Evolutionary conservation across 2,113 vertebrate species (phyloP), one percentile per base, ranked within the genome.

Genomic region (Alligator sinensis): DNA sequence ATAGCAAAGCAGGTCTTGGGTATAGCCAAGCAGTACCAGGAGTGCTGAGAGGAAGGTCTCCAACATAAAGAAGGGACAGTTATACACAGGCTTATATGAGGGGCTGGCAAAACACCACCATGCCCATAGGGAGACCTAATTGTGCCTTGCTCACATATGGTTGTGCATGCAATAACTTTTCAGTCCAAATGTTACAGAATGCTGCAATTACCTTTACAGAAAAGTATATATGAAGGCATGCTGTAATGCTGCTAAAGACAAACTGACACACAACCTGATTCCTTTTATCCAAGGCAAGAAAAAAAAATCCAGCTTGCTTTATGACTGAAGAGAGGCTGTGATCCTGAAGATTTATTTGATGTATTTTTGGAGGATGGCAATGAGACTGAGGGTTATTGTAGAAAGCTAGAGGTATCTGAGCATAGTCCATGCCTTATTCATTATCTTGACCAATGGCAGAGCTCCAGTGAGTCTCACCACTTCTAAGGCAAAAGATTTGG

Each of bases 201-300:
- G n/a, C 38, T 19, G 25, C 25, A 18, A 59, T 84, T n/a, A 47
- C 76, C 54, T 19, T 14, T 54, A 9, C 22, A 18, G 74, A 15
- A 13, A 77, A 12, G 5, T 22, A 30, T 19, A 30, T 24, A 79
- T 8, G 16, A 79, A 22, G 63, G 2, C 1, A 58, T 16, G 77
- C 57, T 8, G 27, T 6, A 1, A 27, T 21, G 30, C 2, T 38
- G 79, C 74, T 79, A 4, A 70, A 25, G 60, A n/a, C 34, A 19
- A 3, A 0, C 47, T 2, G 3, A n/a, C n/a, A 27, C 22, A 5
- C 18, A 19, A 3, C 57, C 28, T 1, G 2, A 7, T 38, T 62
- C 18, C 58, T 59, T 68, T 59, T 15, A 11, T 25, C 62, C 62
- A 11, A 2, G 0, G 8, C 75, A 70, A 16, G 77, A 62, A 18